phyloP scores from a whole-genome alignment of 2,113 vertebrate species.

The Arvicanthis niloticus region DNA sequence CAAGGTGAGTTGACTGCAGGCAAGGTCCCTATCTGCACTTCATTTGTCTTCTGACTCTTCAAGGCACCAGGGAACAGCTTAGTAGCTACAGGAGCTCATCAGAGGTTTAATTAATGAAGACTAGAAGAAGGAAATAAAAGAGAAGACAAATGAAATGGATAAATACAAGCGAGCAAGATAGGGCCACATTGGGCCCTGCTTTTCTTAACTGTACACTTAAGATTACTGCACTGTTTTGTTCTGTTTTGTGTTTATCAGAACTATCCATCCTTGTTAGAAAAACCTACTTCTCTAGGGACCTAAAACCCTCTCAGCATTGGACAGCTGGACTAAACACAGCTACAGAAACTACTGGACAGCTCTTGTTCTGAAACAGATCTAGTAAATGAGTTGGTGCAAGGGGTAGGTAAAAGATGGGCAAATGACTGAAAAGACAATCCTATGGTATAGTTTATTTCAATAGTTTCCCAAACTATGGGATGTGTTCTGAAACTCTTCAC shows the following conservation, averaged over 20 bases:
- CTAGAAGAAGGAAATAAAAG: not conserved
- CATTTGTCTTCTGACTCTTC: slow-evolving; percentile 19
- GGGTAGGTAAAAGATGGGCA: not conserved
- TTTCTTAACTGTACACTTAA: not conserved
- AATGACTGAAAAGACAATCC: not conserved
- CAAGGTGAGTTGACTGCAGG: not conserved
- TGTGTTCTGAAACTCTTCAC: not conserved
- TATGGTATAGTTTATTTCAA: slow-evolving; percentile 41
- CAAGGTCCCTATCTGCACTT: not conserved
- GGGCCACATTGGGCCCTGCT: not conserved
- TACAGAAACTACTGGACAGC: not conserved
- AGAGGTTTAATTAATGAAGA: slow-evolving; percentile 19
- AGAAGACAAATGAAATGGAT: not conserved
- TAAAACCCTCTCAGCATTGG: not conserved
- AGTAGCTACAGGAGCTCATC: not conserved
- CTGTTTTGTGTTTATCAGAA: slow-evolving; percentile 25
- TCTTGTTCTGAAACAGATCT: slow-evolving; percentile 27
- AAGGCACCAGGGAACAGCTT: not conserved
- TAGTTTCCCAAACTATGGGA: slow-evolving; percentile 17
- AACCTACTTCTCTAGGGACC: not conserved
- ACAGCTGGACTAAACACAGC: slow-evolving; percentile 13
- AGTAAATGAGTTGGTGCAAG: not conserved
- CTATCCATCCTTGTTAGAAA: slow-evolving; percentile 47
- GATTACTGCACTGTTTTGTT: not conserved
- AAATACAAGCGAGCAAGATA: not conserved